Percentiles rank a stretch among this genome's conserved stretches.
Conservation (phyloP, 2,113 vertebrate species). For the Dendropsophus ebraccatus region DNA sequence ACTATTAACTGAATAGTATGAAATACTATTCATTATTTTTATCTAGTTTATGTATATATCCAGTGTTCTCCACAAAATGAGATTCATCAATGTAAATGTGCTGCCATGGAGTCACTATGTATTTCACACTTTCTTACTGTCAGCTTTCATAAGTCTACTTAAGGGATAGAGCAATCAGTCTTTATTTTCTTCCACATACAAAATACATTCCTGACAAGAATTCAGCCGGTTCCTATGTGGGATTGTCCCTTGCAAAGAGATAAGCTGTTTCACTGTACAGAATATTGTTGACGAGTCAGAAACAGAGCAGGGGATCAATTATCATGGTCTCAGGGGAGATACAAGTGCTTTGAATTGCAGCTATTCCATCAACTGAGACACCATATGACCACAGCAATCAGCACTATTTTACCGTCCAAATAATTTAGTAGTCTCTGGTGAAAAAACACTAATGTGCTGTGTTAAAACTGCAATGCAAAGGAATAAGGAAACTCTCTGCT, state of each 20-base stretch:
- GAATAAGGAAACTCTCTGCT: not conserved
- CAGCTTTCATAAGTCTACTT: constrained; percentile 19
- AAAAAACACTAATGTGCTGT: constrained; percentile 35
- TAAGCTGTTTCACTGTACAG: constrained; percentile 47
- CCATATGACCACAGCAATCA: constrained; percentile 50
- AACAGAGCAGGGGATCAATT: constrained; percentile 49
- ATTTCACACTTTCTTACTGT: not conserved
- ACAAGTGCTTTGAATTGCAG: constrained; percentile 46
- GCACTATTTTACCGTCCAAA: constrained; percentile 44
- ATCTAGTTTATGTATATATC: not conserved
- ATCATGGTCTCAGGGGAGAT: constrained; percentile 41
- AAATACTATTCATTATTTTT: not conserved
- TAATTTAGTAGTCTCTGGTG: constrained; percentile 36
- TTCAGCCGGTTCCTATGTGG: constrained; percentile 4
- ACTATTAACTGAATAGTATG: not conserved
- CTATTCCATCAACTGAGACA: constrained; percentile 47
- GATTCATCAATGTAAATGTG: not conserved
- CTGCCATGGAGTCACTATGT: not conserved
- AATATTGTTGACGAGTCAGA: constrained; percentile 46
- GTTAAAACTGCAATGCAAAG: constrained; percentile 34
- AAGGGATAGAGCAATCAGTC: not conserved
- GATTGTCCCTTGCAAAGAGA: constrained; percentile 41
- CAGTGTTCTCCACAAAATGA: too few species aligned
- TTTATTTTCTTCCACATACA: not conserved
- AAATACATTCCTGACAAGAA: constrained; percentile 32